Percentiles rank a stretch among this genome's conserved stretches.
Evolutionary conservation across 2,113 vertebrate species (phyloP).

Genomic region (Sarotherodon lohbergeri): DNA sequence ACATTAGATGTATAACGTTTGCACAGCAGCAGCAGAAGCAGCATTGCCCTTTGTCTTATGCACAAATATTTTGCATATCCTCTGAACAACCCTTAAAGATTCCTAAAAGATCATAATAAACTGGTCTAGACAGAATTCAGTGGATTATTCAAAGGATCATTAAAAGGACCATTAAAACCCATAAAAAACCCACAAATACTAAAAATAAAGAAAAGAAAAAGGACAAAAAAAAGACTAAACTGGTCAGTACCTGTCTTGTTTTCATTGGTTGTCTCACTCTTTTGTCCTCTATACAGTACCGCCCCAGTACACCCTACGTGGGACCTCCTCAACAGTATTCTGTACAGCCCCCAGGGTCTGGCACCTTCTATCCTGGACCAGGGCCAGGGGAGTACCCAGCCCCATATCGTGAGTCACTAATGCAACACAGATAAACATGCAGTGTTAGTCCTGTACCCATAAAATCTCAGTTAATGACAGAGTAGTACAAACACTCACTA

Average conservation of each 20-base stretch:
- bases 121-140: not conserved
- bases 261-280: not conserved
- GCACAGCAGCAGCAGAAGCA: not conserved
- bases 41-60: not conserved
- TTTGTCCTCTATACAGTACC: constrained; percentile 76
- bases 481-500: not conserved
- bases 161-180: not conserved
- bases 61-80: not conserved
- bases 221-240: not conserved
- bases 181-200: not conserved
- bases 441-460: not conserved
- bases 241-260: not conserved
- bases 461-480: not conserved
- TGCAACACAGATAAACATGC: not conserved
- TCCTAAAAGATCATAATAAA: not conserved
- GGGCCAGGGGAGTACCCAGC: constrained; percentile 91
- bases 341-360: constrained; percentile 87
- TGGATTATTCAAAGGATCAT: not conserved
- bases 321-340: constrained; percentile 93
- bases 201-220: not conserved
- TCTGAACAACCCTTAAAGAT: not conserved
- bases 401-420: constrained; percentile 84
- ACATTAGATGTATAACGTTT: not conserved
- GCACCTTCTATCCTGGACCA: constrained; percentile 91
- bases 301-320: constrained; percentile 87